These are phyloP conservation scores for Enteromius treurensis DNA, from an alignment of 2,797 vertebrate species.

Conservation along the genomic window DNA sequence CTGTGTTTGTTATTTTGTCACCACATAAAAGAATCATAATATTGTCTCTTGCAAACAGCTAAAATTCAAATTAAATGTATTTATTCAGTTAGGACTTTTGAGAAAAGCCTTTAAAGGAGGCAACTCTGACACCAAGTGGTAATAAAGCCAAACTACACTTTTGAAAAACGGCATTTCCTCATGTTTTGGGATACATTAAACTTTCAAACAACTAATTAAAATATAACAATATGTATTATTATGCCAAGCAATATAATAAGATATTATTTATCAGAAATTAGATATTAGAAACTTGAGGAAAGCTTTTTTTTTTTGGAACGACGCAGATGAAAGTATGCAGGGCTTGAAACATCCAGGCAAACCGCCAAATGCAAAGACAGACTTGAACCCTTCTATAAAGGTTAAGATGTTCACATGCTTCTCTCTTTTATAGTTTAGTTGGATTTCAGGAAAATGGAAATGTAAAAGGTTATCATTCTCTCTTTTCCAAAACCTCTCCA, in stretches of 20 bases:
- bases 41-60: background rate
- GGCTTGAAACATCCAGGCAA: constrained; percentile 76
- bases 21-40: background rate
- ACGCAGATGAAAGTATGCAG: constrained; percentile 43
- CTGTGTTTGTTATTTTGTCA: background rate
- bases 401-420: constrained; percentile 88
- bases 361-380: constrained; percentile 77
- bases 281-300: background rate
- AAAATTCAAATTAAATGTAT: background rate
- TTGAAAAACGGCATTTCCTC: background rate
- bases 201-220: background rate
- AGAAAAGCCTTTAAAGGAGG: constrained; percentile 59
- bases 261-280: no score
- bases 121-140: constrained; percentile 80
- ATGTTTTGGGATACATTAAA: background rate
- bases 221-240: background rate
- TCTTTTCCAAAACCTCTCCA: background rate
- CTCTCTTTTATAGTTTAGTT: constrained; percentile 52
- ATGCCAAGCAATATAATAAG: background rate
- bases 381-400: constrained; percentile 79
- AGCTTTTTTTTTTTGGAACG: background rate
- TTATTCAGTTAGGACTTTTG: background rate
- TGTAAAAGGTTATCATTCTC: background rate
- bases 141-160: constrained; percentile 56
- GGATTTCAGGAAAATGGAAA: background rate